phyloP scores from a whole-genome alignment of 2,113 vertebrate species.

The Chrysemys picta region DNA sequence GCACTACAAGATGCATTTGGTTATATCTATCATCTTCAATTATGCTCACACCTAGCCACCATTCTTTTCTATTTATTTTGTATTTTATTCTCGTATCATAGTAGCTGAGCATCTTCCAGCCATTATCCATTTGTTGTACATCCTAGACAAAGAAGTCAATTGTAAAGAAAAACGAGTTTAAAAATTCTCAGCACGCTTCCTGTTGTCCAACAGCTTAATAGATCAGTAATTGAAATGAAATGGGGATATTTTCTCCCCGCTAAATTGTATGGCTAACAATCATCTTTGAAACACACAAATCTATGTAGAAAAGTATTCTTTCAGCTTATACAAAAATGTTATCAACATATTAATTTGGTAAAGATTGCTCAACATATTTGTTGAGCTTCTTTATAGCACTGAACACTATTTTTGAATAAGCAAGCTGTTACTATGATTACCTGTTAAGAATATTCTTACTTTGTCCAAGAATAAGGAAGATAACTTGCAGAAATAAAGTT shows the following conservation, averaged over 20 bases:
- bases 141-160: not conserved
- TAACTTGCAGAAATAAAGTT: not conserved
- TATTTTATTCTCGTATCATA: fast-evolving
- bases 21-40: fast-evolving
- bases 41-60: not conserved
- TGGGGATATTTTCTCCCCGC: not conserved
- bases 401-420: not conserved
- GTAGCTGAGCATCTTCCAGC: no score
- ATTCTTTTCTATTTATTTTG: not conserved
- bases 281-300: not conserved
- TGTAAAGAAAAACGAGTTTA: not conserved
- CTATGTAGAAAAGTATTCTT: not conserved
- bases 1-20: not conserved
- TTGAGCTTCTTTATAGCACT: not conserved
- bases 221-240: not conserved
- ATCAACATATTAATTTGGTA: not conserved
- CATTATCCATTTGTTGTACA: not conserved
- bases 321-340: not conserved
- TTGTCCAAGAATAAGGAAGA: not conserved
- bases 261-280: not conserved
- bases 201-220: not conserved
- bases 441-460: not conserved
- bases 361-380: not conserved
- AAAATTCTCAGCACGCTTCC: not conserved
- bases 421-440: not conserved